These are phyloP conservation scores for Syrista parreyssii DNA, from an alignment of 2,888 invertebrate genomes.

Conservation along the genomic window DNA sequence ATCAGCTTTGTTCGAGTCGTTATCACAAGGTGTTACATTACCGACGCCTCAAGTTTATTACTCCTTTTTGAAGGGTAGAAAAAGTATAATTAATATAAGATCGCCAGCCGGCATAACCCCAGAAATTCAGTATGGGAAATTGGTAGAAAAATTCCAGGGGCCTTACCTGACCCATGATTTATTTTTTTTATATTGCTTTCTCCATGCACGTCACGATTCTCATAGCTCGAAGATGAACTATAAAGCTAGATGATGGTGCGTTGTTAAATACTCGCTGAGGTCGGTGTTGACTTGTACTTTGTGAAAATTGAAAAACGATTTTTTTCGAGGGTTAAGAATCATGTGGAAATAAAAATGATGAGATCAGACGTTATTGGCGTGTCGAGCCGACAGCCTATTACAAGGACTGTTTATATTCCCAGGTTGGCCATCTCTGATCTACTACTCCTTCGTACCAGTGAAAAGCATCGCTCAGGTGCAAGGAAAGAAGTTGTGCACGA, in stretches of 20 bases:
- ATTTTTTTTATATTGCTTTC: background rate
- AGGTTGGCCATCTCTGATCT: background rate
- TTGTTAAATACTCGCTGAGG: background rate
- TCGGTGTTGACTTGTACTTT: background rate
- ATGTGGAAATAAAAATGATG: slow-evolving; percentile 12
- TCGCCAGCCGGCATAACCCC: background rate
- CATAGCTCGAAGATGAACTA: background rate
- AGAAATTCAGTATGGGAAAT: background rate
- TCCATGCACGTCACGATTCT: background rate
- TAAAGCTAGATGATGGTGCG: background rate
- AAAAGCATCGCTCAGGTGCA: background rate
- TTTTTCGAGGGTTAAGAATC: background rate
- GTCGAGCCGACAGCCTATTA: slow-evolving; percentile 19
- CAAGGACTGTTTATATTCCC: slow-evolving; percentile 19
- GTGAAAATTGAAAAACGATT: background rate
- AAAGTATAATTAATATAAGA: background rate
- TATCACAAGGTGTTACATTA: background rate
- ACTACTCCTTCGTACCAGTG: background rate
- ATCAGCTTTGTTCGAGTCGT: background rate
- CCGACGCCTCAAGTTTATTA: background rate
- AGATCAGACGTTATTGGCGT: slow-evolving; percentile 23
- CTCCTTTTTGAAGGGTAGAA: background rate
- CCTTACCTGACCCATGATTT: background rate
- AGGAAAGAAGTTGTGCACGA: background rate
- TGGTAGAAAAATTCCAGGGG: background rate